A percentile compares a stretch with the other conserved stretches of the same genome.
Conservation (phyloP, 2,888 invertebrate species). For the Deilephila porcellus region DNA sequence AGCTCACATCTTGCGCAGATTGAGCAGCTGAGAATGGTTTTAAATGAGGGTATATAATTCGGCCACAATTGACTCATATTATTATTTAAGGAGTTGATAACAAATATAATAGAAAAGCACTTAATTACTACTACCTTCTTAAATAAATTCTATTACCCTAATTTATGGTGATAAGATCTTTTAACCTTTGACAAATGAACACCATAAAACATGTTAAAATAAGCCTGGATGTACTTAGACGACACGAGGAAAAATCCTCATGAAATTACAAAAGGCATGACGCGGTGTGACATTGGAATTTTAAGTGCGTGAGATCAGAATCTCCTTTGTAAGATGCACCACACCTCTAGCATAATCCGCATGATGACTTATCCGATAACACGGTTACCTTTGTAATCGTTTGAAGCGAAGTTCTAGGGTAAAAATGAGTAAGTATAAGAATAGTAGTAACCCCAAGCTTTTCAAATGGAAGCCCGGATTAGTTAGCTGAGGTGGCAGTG, state of each 20-base stretch:
- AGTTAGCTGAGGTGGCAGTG: too few relatives aligned
- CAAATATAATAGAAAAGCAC: too few relatives aligned
- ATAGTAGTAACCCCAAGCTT: too few relatives aligned
- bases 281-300: slow-evolving; percentile 14
- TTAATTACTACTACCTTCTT: too few relatives aligned
- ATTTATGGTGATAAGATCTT: too few relatives aligned
- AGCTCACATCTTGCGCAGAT: too few relatives aligned
- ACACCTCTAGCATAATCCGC: neutral
- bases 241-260: slow-evolving; percentile 3
- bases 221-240: neutral
- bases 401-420: neutral
- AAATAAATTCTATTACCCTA: too few relatives aligned
- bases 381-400: neutral
- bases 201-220: neutral
- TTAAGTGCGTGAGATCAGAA: slow-evolving; percentile 23
- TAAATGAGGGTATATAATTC: too few relatives aligned
- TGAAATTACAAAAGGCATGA: neutral
- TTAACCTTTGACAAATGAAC: neutral
- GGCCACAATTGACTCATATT: too few relatives aligned
- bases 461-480: too few relatives aligned
- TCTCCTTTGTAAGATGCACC: neutral
- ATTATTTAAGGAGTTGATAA: too few relatives aligned
- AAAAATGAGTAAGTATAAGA: neutral
- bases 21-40: too few relatives aligned
- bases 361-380: neutral